Conservation (phyloP, 2,888 invertebrate genomes). For the Phalera bucephala region DNA sequence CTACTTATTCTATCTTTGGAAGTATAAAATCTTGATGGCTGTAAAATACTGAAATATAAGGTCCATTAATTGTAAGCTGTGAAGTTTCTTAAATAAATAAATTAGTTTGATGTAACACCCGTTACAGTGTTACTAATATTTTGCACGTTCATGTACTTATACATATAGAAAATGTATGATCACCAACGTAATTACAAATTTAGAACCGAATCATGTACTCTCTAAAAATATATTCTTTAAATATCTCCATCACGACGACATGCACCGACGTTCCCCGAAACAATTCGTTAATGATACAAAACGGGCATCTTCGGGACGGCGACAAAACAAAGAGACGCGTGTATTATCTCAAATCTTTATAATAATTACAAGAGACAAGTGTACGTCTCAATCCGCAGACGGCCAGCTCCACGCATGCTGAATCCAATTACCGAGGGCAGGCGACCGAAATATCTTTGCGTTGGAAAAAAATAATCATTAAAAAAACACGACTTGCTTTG, state of each 20-base stretch:
- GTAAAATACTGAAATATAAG: too few species aligned
- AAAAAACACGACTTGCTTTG: slow-evolving; percentile 44
- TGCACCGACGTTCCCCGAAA: slow-evolving; percentile 24
- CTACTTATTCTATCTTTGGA: too few species aligned
- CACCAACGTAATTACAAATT: too few species aligned
- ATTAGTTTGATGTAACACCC: too few species aligned
- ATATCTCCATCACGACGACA: slow-evolving; percentile 14
- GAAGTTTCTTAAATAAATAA: too few species aligned
- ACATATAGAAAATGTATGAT: too few species aligned
- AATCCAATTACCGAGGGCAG: slow-evolving; percentile 67
- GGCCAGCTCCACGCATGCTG: slow-evolving; percentile 43
- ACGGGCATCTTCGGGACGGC: slow-evolving; percentile 18
- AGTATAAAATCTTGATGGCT: too few species aligned
- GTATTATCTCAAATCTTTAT: slow-evolving; percentile 74
- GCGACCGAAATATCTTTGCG: slow-evolving; percentile 61
- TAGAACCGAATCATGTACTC: too few species aligned
- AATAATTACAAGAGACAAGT: slow-evolving; percentile 73
- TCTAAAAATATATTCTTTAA: background rate
- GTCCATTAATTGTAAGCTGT: too few species aligned
- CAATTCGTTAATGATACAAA: slow-evolving; percentile 44
- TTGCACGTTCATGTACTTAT: too few species aligned
- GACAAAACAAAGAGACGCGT: slow-evolving; percentile 50
- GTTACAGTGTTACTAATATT: too few species aligned
- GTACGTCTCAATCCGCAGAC: slow-evolving; percentile 68
- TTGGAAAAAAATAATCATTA: slow-evolving; percentile 61